Conservation (phyloP, 1,140 invertebrate genomes). For the Battus philenor region DNA sequence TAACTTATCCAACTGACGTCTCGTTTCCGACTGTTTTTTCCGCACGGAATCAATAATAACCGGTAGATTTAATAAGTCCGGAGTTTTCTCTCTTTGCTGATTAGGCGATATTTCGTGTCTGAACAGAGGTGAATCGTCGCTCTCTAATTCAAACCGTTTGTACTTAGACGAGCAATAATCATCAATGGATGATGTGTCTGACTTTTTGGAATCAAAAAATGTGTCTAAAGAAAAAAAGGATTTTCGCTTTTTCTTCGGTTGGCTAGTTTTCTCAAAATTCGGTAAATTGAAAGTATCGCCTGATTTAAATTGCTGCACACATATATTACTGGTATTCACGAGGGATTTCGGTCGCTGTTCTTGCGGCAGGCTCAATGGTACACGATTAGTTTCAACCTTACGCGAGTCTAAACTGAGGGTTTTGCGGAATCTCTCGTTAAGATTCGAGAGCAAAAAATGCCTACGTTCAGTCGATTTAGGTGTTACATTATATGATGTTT, state of each 20-base stretch:
- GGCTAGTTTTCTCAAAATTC: conserved; percentile 55
- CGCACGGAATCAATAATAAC: conserved; percentile 64
- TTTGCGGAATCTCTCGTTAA: conserved; percentile 72
- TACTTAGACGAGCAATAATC: conserved; percentile 74
- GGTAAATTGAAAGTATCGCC: conserved; percentile 40
- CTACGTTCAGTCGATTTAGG: conserved; percentile 61
- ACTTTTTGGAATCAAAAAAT: conserved; percentile 70
- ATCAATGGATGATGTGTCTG: conserved; percentile 69
- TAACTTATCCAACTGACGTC: conserved; percentile 68
- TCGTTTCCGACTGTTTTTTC: conserved; percentile 62
- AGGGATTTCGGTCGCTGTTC: conserved; percentile 65
- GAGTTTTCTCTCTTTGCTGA: conserved; percentile 52
- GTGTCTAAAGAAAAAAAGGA: conserved; percentile 73
- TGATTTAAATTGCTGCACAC: conserved; percentile 51
- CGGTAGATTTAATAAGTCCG: conserved; percentile 66
- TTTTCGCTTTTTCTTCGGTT: conserved; percentile 69
- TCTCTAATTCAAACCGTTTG: conserved; percentile 70
- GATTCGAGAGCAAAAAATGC: conserved; percentile 59
- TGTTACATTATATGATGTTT: conserved; percentile 60
- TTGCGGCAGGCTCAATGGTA: conserved; percentile 48
- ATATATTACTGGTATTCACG: conserved; percentile 61
- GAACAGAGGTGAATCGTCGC: conserved; percentile 70
- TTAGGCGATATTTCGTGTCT: conserved; percentile 33
- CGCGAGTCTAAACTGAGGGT: conserved; percentile 69
- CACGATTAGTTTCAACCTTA: conserved; percentile 57